A percentile compares a stretch with the other conserved stretches of the same genome.
Conservation (phyloP, 2,113 vertebrate species). For the Festucalex cinctus region DNA sequence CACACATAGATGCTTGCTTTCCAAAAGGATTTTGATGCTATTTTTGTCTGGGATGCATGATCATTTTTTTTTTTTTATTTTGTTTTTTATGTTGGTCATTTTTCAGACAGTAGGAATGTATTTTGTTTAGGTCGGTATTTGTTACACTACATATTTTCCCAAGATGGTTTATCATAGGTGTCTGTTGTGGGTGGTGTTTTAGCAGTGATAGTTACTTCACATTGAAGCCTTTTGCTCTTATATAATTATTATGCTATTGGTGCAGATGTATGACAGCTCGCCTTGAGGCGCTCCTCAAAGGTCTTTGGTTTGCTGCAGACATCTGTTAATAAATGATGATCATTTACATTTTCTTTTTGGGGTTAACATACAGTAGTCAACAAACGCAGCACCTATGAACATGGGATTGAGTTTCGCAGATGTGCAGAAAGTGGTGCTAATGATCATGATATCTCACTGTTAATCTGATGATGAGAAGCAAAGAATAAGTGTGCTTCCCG, state of each 20-base stretch:
- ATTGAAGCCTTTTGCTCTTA: neutral
- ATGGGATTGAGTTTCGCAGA: conserved; percentile 1
- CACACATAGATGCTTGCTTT: conserved; percentile 31
- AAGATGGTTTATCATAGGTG: neutral
- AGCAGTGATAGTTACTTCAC: neutral
- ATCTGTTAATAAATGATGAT: conserved; percentile 27
- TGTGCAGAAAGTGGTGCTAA: neutral
- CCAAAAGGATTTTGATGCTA: conserved; percentile 22
- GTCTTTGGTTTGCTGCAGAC: conserved; percentile 11
- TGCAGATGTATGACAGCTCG: conserved; percentile 7
- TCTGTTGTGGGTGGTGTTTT: neutral
- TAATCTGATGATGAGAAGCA: conserved; percentile 21
- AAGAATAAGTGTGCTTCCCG: conserved; percentile 20
- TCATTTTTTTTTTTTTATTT: conserved; percentile 1
- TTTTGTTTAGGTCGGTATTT: neutral
- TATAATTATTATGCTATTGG: conserved; percentile 4
- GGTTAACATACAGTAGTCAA: conserved; percentile 9
- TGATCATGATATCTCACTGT: conserved; percentile 7
- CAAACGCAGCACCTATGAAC: neutral
- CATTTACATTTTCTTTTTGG: conserved; percentile 9
- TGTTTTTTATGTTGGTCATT: conserved; percentile 6
- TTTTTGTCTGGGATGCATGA: conserved; percentile 20
- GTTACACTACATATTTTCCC: neutral
- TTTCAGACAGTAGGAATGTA: neutral
- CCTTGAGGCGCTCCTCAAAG: conserved; percentile 5